Evolutionary conservation across 2,113 vertebrate species (phyloP).

Genomic region (Podarcis muralis): DNA sequence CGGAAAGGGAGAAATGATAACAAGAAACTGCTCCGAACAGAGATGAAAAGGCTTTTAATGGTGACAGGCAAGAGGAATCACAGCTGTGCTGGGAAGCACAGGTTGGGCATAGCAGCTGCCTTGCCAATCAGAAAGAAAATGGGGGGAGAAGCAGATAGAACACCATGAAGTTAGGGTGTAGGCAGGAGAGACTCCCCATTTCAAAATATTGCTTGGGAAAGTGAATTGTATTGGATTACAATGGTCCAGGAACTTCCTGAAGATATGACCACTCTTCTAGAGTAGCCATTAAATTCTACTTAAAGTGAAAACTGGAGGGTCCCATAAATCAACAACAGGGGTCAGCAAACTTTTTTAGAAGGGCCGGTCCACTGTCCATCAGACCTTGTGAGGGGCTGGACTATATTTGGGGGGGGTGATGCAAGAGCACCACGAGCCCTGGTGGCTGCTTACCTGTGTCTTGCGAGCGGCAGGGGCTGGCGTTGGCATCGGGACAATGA

Average conservation of each 20-base stretch:
- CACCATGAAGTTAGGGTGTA: neutral
- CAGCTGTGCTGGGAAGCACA: slow-evolving; percentile 39
- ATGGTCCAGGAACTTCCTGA: neutral
- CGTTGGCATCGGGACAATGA: too few species aligned
- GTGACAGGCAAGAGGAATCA: slow-evolving; percentile 37
- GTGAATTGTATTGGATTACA: neutral
- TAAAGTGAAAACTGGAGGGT: neutral
- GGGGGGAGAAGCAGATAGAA: neutral
- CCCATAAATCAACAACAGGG: neutral
- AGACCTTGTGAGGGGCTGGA: too few species aligned
- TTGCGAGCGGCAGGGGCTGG: too few species aligned
- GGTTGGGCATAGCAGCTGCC: slow-evolving; percentile 28
- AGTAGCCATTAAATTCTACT: neutral
- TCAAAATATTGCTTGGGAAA: neutral
- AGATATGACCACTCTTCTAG: neutral
- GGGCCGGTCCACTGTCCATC: too few species aligned
- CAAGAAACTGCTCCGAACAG: slow-evolving; percentile 52
- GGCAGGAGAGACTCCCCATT: neutral
- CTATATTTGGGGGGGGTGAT: too few species aligned
- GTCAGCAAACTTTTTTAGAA: too few species aligned
- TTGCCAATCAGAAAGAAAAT: slow-evolving; percentile 42
- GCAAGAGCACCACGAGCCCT: too few species aligned
- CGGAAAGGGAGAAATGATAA: slow-evolving; percentile 44
- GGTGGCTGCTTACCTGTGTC: too few species aligned
- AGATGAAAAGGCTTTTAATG: slow-evolving; percentile 58